These are phyloP conservation scores for Saguinus imperator DNA, from an alignment of 2,113 vertebrate species.

Conservation along the genomic window DNA sequence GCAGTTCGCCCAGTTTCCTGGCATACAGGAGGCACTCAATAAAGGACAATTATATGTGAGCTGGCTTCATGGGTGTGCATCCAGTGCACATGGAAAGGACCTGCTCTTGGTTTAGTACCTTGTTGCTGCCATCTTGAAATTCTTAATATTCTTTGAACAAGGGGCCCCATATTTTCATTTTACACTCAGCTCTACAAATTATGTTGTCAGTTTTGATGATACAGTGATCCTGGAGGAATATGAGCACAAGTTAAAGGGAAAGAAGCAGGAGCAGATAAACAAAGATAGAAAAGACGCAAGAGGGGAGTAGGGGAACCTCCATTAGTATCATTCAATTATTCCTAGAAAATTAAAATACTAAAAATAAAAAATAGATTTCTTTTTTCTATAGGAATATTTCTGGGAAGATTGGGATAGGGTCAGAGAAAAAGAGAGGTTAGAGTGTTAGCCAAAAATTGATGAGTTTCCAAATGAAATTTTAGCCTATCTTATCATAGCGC, in stretches of 20 bases:
- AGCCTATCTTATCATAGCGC: background rate
- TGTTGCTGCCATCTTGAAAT: background rate
- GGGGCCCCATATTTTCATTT: background rate
- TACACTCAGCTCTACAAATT: background rate
- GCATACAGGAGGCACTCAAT: background rate
- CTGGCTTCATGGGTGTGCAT: background rate
- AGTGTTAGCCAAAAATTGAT: background rate
- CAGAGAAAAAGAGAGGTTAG: background rate
- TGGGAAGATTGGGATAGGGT: background rate
- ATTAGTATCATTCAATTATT: background rate
- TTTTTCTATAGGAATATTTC: background rate
- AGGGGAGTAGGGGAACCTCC: background rate
- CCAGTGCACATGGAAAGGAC: background rate
- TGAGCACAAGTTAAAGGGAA: background rate
- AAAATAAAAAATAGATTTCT: background rate
- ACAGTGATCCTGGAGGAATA: background rate
- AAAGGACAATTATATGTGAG: background rate
- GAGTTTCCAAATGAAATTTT: background rate
- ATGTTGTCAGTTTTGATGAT: background rate
- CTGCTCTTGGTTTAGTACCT: background rate
- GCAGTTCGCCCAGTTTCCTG: background rate
- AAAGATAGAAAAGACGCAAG: background rate
- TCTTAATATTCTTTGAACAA: background rate
- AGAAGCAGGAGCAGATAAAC: background rate
- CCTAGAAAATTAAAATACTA: background rate